Percentiles rank a stretch among this genome's conserved stretches.
Conservation (phyloP, 1,140 invertebrate genomes). For the Formica exsecta region DNA sequence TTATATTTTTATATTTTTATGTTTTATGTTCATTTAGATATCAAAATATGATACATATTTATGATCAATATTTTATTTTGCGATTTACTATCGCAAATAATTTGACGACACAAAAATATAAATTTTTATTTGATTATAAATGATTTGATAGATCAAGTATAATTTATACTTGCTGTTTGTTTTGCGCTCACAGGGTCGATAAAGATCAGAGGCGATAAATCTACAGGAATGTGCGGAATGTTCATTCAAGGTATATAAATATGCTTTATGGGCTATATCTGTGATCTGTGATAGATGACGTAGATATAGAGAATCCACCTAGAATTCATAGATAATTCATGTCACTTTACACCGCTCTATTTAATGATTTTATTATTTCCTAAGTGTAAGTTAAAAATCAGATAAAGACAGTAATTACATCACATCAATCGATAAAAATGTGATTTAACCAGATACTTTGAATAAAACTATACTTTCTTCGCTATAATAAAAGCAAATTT, state of each 20-base stretch:
- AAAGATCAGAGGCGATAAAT: conserved; percentile 61
- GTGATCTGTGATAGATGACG: conserved; percentile 60
- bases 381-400: conserved; percentile 41
- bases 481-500: not conserved
- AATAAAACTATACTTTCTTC: not conserved
- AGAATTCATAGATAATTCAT: conserved; percentile 61
- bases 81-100: not conserved
- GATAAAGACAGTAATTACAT: not conserved
- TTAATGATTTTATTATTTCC: conserved; percentile 24
- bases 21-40: not conserved
- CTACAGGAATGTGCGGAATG: conserved; percentile 62
- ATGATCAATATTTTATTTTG: not conserved
- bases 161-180: conserved; percentile 61
- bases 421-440: conserved; percentile 10
- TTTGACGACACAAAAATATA: not conserved
- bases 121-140: conserved; percentile 31
- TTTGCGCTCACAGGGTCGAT: conserved; percentile 56
- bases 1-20: not conserved
- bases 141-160: conserved; percentile 40
- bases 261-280: conserved; percentile 59
- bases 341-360: conserved; percentile 36
- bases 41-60: not conserved
- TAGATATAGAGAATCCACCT: conserved; percentile 61
- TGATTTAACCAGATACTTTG: conserved; percentile 22
- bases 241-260: conserved; percentile 65